Conservation (phyloP, 2,113 vertebrate genomes). For the Gallinago jamesoni region DNA sequence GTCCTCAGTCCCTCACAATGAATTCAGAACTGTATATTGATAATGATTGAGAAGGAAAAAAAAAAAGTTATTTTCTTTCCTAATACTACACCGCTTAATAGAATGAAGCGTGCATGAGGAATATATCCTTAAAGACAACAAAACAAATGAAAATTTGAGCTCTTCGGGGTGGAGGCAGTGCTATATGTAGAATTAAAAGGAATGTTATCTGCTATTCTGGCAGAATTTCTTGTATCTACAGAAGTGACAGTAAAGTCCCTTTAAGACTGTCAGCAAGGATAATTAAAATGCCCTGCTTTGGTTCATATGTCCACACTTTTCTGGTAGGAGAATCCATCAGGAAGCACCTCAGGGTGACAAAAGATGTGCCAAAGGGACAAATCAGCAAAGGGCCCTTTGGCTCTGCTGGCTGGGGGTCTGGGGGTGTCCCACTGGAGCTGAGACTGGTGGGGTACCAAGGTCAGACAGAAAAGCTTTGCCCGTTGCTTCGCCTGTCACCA, state of each 20-base stretch:
- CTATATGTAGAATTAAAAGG: neutral
- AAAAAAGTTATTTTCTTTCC: neutral
- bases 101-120: neutral
- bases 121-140: neutral
- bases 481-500: neutral
- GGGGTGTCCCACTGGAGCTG: neutral
- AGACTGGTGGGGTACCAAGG: neutral
- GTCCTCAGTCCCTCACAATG: neutral
- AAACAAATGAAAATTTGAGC: neutral
- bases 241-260: neutral
- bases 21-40: neutral
- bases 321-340: neutral
- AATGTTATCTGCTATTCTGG: neutral
- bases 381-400: neutral
- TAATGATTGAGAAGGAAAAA: neutral
- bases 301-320: neutral
- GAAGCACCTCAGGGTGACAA: neutral
- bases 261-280: neutral
- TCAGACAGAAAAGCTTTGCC: neutral
- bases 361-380: neutral
- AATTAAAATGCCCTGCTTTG: neutral
- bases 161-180: neutral
- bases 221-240: neutral
- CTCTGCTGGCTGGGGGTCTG: neutral
- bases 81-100: neutral